Base-by-base conservation (phyloP, 2,113 vertebrate genomes). In the Lates calcarifer region DNA sequence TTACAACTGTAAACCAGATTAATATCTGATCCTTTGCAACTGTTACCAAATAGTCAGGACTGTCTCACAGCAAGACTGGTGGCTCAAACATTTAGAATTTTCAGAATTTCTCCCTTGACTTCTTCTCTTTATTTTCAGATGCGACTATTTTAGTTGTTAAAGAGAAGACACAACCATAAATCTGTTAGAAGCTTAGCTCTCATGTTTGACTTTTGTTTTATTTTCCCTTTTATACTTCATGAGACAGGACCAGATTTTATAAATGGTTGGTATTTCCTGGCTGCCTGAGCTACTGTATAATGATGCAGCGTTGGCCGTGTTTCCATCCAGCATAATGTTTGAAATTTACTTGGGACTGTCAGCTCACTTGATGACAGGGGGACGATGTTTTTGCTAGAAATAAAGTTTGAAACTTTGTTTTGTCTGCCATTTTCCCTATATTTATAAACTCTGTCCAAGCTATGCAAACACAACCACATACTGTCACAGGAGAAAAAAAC, bases 371-470 rank as follows among this genome's bases (percentile, higher is more conserved):
- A 78, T 81, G 71, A 82, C 69, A 76, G 43, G 62, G 37, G 76
- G 80, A 61, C 28, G 4, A 49, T 90, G 79, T 90, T 92, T 90
- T 91, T 87, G 33, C 51, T 81, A 92, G 85, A 92, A 94, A 94
- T 94, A 94, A 94, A 94, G 71, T 79, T 83, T 88, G 43, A 86
- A 89, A 86, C 74, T 81, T 87, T 88, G 82, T 87, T 89, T 91
- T 79, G 89, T 90, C 86, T 92, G 77, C 74, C 17, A 28, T 85
- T 82, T 81, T 80, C 45, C 64, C 73, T 71, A 60, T 83, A 86
- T 94, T 89, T 88, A 77, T 89, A 90, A 84, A 90, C 51, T 53
- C 79, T 80, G 73, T 90, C 83, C 71, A 78, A 77, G 67, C 81
- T 88, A 83, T 79, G 78, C 87, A 88, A 89, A 93, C 89, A 90